Percentiles rank a stretch among this genome's conserved stretches.
phyloP scores from a whole-genome alignment of 2,888 invertebrate genomes.

The Creontiades dilutus region DNA sequence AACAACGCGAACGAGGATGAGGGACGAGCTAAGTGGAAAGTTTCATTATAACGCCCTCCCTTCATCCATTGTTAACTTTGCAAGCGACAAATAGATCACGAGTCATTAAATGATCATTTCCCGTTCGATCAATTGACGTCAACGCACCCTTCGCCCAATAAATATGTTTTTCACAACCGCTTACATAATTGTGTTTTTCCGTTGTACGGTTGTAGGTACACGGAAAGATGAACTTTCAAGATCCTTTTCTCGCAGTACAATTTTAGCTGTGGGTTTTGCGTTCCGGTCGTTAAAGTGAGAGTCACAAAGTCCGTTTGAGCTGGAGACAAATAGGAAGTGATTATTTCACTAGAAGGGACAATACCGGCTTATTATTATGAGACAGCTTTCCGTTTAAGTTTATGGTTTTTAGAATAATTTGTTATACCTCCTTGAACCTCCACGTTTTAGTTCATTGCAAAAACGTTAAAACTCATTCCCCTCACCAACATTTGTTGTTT shows the following conservation, averaged over 20 bases:
- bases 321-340: slow-evolving; percentile 20
- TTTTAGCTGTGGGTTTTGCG: background rate
- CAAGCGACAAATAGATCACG: background rate
- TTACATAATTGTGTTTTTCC: slow-evolving; percentile 4
- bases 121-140: slow-evolving; percentile 4
- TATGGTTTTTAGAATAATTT: no score
- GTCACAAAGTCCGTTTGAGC: background rate
- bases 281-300: slow-evolving; percentile 1
- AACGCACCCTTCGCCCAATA: background rate
- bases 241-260: background rate
- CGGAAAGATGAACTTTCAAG: background rate
- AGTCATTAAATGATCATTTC: slow-evolving; percentile 27
- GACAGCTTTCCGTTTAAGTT: no score
- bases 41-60: background rate
- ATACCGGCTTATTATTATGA: no score
- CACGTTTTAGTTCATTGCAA: no score
- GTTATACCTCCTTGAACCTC: no score
- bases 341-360: background rate
- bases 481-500: no score
- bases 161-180: slow-evolving; percentile 12
- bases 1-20: no score
- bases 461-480: no score
- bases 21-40: background rate
- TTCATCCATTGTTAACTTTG: background rate
- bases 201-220: background rate